A percentile compares a stretch with the other conserved stretches of the same genome.
Evolutionary conservation across 2,113 vertebrate species (phyloP).

Genomic region (Actenoides lindsayi): DNA sequence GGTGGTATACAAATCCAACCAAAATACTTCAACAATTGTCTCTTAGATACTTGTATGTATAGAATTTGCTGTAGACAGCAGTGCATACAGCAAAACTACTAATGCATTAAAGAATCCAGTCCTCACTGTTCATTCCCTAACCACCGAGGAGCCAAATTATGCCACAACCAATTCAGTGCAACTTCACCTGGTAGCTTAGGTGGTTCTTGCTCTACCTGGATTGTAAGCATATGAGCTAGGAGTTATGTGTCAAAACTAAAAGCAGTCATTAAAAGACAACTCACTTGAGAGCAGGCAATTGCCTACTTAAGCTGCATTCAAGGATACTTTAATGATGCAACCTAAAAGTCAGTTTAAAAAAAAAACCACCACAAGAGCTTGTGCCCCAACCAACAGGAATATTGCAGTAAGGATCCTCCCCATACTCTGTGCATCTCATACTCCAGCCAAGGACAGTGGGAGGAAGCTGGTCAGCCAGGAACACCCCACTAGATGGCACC

Average conservation of each 20-base stretch:
- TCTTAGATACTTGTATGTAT: not conserved
- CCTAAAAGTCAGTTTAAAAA: not conserved
- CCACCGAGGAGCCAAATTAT: not conserved
- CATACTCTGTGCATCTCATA: fast-evolving
- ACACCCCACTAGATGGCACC: conserved; percentile 27
- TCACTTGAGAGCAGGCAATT: not conserved
- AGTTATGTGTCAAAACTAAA: not conserved
- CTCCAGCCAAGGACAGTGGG: fast-evolving
- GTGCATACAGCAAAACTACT: not conserved
- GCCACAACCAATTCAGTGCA: not conserved
- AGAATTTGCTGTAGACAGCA: not conserved
- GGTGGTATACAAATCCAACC: not conserved
- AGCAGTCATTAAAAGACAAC: not conserved
- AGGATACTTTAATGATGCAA: not conserved
- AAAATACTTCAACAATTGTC: not conserved
- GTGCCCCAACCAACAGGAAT: not conserved
- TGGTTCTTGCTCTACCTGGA: not conserved
- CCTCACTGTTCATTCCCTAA: not conserved
- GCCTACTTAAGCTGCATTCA: not conserved
- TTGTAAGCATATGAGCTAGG: not conserved
- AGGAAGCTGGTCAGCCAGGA: not conserved
- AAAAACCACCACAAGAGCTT: not conserved
- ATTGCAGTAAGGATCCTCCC: not conserved
- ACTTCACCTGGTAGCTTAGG: not conserved
- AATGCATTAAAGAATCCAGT: not conserved